Evolutionary conservation across 2,888 invertebrate species (phyloP).

Genomic region (Seira sanloemensis): DNA sequence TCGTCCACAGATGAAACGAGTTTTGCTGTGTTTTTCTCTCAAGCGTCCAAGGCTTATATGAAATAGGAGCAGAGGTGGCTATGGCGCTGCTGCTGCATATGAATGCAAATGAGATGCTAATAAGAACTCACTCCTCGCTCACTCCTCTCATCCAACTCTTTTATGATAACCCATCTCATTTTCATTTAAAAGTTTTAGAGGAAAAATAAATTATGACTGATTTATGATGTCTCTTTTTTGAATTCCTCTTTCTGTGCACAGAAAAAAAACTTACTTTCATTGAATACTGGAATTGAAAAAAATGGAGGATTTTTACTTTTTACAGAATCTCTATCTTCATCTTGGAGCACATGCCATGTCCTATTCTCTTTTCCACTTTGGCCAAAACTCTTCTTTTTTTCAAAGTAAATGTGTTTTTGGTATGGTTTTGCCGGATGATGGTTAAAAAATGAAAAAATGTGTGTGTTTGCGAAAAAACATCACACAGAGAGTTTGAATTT

Average conservation of each 20-base stretch:
- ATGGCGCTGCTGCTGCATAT: neutral
- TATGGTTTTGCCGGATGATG: neutral
- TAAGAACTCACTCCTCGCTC: neutral
- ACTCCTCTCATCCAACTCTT: neutral
- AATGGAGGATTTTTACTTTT: neutral
- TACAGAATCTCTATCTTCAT: neutral
- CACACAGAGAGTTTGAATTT: neutral
- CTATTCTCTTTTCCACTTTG: neutral
- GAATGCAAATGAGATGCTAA: constrained; percentile 38
- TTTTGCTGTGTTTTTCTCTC: neutral
- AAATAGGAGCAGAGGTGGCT: neutral
- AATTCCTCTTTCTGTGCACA: neutral
- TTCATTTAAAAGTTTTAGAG: neutral
- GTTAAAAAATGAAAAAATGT: neutral
- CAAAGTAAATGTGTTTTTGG: neutral
- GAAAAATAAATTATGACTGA: constrained; percentile 33
- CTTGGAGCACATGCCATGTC: no score
- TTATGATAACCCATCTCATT: neutral
- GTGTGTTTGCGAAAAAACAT: neutral
- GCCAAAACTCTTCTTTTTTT: neutral
- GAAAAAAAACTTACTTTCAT: constrained; percentile 2
- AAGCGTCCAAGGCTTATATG: neutral
- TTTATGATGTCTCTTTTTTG: constrained; percentile 38
- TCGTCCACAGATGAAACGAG: neutral
- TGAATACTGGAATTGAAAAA: neutral